A percentile compares a stretch with the other conserved stretches of the same genome.
Evolutionary conservation across 2,888 invertebrate genomes (phyloP).

Genomic region (Rhaphigaster nebulosa): DNA sequence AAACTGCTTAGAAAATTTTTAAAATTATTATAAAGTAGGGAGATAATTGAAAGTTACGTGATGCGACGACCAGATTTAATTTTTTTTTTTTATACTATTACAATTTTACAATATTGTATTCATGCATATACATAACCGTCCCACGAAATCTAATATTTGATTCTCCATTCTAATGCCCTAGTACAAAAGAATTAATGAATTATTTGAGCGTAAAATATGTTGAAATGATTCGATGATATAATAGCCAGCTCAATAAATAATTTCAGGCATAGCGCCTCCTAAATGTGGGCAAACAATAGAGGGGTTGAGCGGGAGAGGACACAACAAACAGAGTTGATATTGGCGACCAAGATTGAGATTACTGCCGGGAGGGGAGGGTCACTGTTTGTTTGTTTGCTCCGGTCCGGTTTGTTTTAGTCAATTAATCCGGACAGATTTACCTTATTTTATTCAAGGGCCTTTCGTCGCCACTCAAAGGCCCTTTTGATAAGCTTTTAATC

Average conservation of each 20-base stretch:
- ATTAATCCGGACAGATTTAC: conserved; percentile 17
- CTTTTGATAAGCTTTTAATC: neutral
- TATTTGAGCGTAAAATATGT: neutral
- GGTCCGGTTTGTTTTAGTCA: neutral
- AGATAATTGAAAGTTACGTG: too few species aligned
- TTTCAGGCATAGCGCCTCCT: neutral
- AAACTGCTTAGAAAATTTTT: too few species aligned
- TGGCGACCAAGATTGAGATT: neutral
- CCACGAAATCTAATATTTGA: too few species aligned
- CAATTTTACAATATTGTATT: too few species aligned
- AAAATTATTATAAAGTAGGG: too few species aligned
- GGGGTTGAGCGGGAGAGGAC: neutral
- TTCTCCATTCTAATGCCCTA: too few species aligned
- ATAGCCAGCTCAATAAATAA: neutral
- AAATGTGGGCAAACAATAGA: neutral
- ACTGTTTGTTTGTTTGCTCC: neutral
- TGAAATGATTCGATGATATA: neutral
- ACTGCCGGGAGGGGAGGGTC: neutral
- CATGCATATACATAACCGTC: too few species aligned
- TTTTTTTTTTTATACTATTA: too few species aligned
- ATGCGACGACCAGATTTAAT: too few species aligned
- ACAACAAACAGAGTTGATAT: conserved; percentile 5
- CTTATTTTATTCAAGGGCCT: conserved; percentile 24
- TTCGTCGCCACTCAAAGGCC: neutral
- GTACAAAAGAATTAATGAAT: too few species aligned